Conservation (phyloP, 2,113 vertebrate species). For the Empidonax alnorum region DNA sequence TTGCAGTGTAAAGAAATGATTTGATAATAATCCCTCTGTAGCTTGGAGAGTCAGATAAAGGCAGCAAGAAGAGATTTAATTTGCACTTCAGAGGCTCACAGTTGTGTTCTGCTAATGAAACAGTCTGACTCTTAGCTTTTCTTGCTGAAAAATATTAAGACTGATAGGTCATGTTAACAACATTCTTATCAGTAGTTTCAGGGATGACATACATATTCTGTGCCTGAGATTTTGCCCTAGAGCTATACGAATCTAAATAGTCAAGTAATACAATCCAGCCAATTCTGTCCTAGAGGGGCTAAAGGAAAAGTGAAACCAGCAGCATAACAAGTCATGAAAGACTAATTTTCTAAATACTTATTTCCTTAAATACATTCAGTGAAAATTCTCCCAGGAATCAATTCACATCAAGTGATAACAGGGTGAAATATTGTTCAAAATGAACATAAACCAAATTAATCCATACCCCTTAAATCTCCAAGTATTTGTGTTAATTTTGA, state of each 20-base stretch:
- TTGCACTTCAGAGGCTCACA: not conserved
- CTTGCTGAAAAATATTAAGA: not conserved
- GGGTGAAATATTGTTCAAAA: not conserved
- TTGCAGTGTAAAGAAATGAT: not conserved
- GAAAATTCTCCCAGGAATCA: not conserved
- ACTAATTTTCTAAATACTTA: not conserved
- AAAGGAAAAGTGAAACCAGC: conserved; percentile 21
- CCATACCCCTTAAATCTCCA: not conserved
- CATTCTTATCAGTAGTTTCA: not conserved
- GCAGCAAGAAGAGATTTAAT: not conserved
- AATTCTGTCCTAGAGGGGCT: not conserved
- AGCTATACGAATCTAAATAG: not conserved
- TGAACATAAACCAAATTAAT: not conserved
- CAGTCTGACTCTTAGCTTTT: not conserved
- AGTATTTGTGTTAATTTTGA: not conserved
- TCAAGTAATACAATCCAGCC: not conserved
- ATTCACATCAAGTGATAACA: not conserved
- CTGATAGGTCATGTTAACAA: not conserved
- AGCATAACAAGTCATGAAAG: not conserved
- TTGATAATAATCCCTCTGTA: not conserved
- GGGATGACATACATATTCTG: not conserved
- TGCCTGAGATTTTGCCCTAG: not conserved
- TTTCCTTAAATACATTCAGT: not conserved
- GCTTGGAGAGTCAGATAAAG: not conserved
- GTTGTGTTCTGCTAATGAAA: not conserved